Evolutionary conservation across 2,888 invertebrate genomes (phyloP).

Genomic region (Parnassius mnemosyne): DNA sequence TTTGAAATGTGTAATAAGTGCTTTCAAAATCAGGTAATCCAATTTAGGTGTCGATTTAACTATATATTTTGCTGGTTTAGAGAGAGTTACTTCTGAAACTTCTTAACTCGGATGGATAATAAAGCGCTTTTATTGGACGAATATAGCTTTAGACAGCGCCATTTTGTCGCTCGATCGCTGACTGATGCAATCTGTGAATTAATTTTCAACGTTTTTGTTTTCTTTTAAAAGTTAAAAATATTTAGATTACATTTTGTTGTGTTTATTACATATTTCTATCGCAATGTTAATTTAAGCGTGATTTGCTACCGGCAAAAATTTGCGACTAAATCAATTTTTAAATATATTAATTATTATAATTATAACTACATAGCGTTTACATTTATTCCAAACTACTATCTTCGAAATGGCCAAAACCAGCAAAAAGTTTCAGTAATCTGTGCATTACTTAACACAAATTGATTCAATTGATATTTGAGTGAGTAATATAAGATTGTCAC

Average conservation of each 20-base stretch:
- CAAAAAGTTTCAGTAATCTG: too few species aligned
- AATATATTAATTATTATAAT: too few species aligned
- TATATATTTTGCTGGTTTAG: too few species aligned
- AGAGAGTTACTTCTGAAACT: slow-evolving; percentile 15
- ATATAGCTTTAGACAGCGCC: slow-evolving; percentile 58
- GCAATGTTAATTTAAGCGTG: too few species aligned
- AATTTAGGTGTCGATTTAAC: too few species aligned
- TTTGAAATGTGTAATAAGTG: too few species aligned
- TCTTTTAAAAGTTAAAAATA: slow-evolving; percentile 6
- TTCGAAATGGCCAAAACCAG: too few species aligned
- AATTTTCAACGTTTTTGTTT: slow-evolving; percentile 42
- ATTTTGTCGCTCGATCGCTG: slow-evolving; percentile 70
- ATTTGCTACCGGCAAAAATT: too few species aligned
- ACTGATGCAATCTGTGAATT: slow-evolving; percentile 63
- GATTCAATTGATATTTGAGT: slow-evolving; percentile 27
- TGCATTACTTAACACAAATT: slow-evolving; percentile 17
- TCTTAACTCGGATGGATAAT: slow-evolving; percentile 52
- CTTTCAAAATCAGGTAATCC: too few species aligned
- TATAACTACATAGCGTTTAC: too few species aligned
- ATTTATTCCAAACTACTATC: too few species aligned
- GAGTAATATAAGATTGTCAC: slow-evolving; percentile 22
- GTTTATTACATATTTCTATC: neutral
- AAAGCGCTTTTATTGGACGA: slow-evolving; percentile 69
- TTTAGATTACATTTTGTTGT: neutral
- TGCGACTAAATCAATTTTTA: too few species aligned